These are phyloP conservation scores for Cherax quadricarinatus DNA, from an alignment of 1,140 invertebrate species.

Conservation along the genomic window DNA sequence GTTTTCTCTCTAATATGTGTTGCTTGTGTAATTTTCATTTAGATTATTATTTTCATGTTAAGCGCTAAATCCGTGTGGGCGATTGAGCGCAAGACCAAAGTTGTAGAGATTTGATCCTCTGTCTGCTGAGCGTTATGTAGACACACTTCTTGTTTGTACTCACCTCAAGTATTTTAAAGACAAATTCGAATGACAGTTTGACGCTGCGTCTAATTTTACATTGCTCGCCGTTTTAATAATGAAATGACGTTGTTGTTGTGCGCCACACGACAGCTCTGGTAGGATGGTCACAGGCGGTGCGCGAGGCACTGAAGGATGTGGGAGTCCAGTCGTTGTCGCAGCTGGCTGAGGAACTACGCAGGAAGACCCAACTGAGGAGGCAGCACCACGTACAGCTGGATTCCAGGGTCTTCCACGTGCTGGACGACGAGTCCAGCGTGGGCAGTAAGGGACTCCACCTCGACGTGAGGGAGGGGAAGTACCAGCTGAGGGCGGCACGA, in stretches of 20 bases:
- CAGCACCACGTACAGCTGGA: constrained; percentile 4
- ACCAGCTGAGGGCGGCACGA: not conserved
- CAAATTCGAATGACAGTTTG: no score
- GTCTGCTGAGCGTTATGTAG: no score
- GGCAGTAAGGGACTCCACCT: not conserved
- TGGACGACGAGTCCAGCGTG: not conserved
- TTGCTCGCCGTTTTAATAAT: no score
- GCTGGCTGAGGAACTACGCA: not conserved
- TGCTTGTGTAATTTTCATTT: no score
- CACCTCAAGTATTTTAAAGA: no score
- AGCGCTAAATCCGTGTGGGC: no score
- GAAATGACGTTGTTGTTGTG: not conserved
- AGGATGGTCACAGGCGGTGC: constrained; percentile 22
- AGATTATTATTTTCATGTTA: no score
- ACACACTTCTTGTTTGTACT: no score
- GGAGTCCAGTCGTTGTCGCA: constrained; percentile 9
- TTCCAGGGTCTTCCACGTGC: constrained; percentile 20
- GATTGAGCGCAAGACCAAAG: no score
- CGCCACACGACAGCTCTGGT: constrained; percentile 8
- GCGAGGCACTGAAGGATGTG: not conserved
- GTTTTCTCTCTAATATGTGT: no score
- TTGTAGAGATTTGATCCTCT: no score
- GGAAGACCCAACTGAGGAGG: not conserved
- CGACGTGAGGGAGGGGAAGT: not conserved
- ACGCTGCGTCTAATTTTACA: no score